Conservation (phyloP, 2,888 invertebrate species). For the Meteorus colon region DNA sequence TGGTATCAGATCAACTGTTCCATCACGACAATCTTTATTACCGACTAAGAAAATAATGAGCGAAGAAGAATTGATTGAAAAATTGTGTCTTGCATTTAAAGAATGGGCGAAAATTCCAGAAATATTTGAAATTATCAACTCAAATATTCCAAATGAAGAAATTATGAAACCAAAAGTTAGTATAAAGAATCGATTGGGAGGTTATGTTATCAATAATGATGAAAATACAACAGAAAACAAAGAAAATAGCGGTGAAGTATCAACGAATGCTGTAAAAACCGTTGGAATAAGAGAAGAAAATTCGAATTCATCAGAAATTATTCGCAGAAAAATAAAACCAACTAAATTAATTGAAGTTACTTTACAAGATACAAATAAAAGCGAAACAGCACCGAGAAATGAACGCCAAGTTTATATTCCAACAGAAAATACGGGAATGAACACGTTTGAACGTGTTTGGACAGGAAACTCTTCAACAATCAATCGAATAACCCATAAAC, state of each 20-base stretch:
- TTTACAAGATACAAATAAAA: no score
- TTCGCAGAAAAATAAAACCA: no score
- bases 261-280: no score
- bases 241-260: no score
- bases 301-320: no score
- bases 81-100: background rate
- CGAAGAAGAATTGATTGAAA: background rate
- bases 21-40: slow-evolving; percentile 9
- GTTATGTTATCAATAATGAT: background rate
- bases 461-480: background rate
- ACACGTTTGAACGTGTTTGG: background rate
- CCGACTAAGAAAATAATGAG: background rate
- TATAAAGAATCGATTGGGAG: background rate
- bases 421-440: no score
- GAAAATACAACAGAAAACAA: background rate
- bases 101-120: slow-evolving; percentile 10
- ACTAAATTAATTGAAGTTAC: no score
- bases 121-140: slow-evolving; percentile 12
- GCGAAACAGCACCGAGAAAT: no score
- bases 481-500: background rate
- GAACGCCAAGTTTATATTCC: no score
- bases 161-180: background rate
- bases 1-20: slow-evolving; percentile 26
- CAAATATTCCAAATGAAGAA: background rate
- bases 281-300: no score